These are phyloP conservation scores for Mactromeris polynyma DNA, from an alignment of 2,888 invertebrate genomes.

Conservation along the genomic window DNA sequence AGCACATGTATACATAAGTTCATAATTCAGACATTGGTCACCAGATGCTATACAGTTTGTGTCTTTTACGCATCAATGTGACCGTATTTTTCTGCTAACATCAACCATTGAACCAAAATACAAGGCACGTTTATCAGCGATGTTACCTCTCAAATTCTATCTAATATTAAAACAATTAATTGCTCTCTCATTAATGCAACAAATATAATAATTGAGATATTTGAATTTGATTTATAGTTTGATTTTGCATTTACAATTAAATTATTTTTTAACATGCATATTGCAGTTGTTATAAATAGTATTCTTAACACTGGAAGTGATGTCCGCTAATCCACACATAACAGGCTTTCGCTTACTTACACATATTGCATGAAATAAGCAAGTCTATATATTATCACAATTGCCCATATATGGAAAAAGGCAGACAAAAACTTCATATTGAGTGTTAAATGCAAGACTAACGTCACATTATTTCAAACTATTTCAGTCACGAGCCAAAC, in stretches of 20 bases:
- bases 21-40: neutral
- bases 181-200: neutral
- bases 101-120: conserved; percentile 2
- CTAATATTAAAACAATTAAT: neutral
- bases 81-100: neutral
- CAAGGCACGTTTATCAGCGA: conserved; percentile 19
- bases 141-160: neutral
- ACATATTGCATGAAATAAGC: neutral
- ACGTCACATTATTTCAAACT: neutral
- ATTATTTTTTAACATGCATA: neutral
- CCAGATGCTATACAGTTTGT: neutral
- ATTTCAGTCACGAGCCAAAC: neutral
- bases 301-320: neutral
- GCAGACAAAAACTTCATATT: conserved; percentile 3
- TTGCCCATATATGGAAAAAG: conserved; percentile 3
- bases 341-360: neutral
- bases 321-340: neutral
- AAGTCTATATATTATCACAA: conserved; percentile 23
- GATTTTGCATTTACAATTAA: neutral
- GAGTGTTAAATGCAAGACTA: neutral
- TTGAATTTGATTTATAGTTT: conserved; percentile 5
- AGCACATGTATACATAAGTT: neutral
- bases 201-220: neutral
- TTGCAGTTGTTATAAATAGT: neutral
- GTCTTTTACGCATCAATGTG: neutral